phyloP scores from a whole-genome alignment of 2,888 invertebrate genomes.

The Macrosiphum euphorbiae region DNA sequence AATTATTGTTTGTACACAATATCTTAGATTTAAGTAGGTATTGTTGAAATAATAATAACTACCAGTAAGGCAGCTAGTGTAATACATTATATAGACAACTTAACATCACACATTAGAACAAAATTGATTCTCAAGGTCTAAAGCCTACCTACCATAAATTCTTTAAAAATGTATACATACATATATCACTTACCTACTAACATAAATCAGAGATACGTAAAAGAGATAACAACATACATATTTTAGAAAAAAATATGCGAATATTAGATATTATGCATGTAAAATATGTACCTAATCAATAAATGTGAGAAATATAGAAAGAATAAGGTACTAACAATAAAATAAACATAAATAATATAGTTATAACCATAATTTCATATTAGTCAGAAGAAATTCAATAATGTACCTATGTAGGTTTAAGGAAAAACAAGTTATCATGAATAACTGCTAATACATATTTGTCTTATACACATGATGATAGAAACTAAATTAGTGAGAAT shows the following conservation, averaged over 20 bases:
- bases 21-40: neutral
- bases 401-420: neutral
- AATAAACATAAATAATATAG: constrained; percentile 14
- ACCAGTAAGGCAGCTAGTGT: neutral
- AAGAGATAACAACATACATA: neutral
- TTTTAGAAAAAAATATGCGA: neutral
- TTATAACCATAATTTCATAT: neutral
- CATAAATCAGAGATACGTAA: neutral
- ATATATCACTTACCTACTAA: neutral
- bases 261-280: neutral
- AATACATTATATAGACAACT: neutral
- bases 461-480: neutral
- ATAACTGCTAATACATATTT: neutral
- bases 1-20: neutral
- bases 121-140: constrained; percentile 14
- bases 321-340: neutral
- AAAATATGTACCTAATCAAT: neutral
- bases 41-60: neutral
- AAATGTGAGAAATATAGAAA: neutral
- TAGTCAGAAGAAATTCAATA: neutral
- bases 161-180: neutral
- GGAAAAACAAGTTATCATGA: neutral
- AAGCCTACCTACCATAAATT: neutral
- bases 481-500: neutral
- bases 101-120: neutral